These are phyloP conservation scores for Clamator glandarius DNA, from an alignment of 2,797 vertebrate species.

Conservation along the genomic window DNA sequence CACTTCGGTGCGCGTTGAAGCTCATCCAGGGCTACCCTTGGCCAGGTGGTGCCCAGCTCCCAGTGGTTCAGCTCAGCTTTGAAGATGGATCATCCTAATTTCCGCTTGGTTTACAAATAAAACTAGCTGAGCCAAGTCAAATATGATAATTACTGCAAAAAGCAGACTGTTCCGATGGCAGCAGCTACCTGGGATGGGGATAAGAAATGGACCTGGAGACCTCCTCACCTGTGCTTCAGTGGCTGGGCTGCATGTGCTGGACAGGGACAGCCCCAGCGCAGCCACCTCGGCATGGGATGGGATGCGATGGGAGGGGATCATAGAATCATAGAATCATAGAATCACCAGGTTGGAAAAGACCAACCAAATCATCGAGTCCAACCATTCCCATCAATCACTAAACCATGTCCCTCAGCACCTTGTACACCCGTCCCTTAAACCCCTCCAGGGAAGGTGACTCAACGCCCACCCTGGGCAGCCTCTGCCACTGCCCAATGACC, in stretches of 20 bases:
- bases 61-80: not conserved
- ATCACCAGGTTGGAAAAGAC: too few species aligned
- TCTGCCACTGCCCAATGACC: too few species aligned
- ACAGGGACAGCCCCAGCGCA: accelerated
- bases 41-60: not conserved
- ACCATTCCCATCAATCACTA: too few species aligned
- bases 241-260: not conserved
- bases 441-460: too few species aligned
- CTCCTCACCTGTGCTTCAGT: not conserved
- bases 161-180: not conserved
- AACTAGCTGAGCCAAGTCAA: not conserved
- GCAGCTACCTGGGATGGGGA: not conserved
- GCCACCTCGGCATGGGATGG: accelerated
- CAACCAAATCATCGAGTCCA: too few species aligned
- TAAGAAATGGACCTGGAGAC: accelerated
- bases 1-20: accelerated
- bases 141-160: not conserved
- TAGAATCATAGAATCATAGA: too few species aligned
- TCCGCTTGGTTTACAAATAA: not conserved
- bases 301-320: too few species aligned
- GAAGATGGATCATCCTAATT: not conserved
- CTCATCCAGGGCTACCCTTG: accelerated
- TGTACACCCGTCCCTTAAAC: too few species aligned
- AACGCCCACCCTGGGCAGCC: too few species aligned
- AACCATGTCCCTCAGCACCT: too few species aligned